A percentile compares a stretch with the other conserved stretches of the same genome.
phyloP scores from a whole-genome alignment of 2,797 vertebrate genomes.

The Pipistrellus pipistrellus region DNA sequence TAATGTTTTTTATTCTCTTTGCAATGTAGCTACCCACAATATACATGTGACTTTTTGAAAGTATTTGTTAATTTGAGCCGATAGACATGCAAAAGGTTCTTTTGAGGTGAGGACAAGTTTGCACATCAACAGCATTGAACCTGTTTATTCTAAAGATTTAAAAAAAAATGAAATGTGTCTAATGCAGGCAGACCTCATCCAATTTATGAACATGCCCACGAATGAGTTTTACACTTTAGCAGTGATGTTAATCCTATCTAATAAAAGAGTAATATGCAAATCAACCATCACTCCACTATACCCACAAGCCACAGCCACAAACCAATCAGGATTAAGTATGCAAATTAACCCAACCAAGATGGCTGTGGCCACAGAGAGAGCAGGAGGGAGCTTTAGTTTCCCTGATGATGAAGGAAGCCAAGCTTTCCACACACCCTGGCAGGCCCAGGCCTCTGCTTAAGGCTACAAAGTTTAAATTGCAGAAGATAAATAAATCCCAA shows the following conservation, averaged over 20 bases:
- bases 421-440: too few species aligned
- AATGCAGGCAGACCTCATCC: background rate
- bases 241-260: background rate
- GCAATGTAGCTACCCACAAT: background rate
- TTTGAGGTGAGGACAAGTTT: background rate
- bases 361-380: too few species aligned
- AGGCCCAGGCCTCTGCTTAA: too few species aligned
- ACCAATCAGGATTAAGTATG: too few species aligned
- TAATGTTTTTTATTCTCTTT: background rate
- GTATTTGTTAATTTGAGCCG: background rate
- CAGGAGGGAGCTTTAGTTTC: too few species aligned
- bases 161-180: slow-evolving; percentile 3
- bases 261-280: too few species aligned
- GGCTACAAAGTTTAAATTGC: too few species aligned
- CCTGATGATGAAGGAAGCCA: too few species aligned
- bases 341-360: too few species aligned
- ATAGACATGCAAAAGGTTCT: background rate
- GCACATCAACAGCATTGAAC: background rate
- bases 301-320: too few species aligned
- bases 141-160: background rate
- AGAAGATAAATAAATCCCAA: too few species aligned
- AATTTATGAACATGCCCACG: background rate
- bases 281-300: too few species aligned
- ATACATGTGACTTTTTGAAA: background rate
- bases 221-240: background rate